Conservation (phyloP, 2,888 invertebrate genomes). For the Coecobrya sp. region DNA sequence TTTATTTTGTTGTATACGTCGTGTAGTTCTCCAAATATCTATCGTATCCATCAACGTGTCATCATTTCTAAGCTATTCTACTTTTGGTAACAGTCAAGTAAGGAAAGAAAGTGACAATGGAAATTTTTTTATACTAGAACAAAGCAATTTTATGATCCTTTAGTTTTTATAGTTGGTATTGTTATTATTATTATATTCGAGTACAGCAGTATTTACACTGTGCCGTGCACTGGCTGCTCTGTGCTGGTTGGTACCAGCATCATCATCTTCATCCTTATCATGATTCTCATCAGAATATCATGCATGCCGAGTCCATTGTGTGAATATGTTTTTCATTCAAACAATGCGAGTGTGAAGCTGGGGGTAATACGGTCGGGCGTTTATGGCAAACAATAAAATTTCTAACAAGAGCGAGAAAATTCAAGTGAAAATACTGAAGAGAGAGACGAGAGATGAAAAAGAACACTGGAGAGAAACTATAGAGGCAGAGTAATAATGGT, state of each 20-base stretch:
- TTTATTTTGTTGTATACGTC: background rate
- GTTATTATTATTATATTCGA: background rate
- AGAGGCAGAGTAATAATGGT: background rate
- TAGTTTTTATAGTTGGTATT: background rate
- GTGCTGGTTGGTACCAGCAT: conserved; percentile 40
- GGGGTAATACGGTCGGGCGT: conserved; percentile 40
- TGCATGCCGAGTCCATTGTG: conserved; percentile 10
- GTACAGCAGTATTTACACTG: background rate
- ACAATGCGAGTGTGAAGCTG: conserved; percentile 23
- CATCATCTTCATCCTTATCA: background rate
- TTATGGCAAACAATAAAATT: conserved; percentile 60
- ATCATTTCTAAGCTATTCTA: background rate
- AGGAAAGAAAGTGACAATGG: background rate
- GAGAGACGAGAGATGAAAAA: conserved; percentile 9
- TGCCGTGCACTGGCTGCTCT: no score
- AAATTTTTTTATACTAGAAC: background rate
- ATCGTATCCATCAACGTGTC: background rate
- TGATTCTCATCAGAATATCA: background rate
- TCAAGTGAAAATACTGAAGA: conserved; percentile 8
- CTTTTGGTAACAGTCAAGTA: background rate
- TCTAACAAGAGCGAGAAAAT: conserved; percentile 46
- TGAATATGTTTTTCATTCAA: conserved; percentile 28
- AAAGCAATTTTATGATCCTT: background rate
- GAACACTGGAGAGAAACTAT: background rate
- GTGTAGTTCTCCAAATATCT: background rate